Base-by-base conservation (phyloP, 2,797 vertebrate genomes). In the Etheostoma perlongum region DNA sequence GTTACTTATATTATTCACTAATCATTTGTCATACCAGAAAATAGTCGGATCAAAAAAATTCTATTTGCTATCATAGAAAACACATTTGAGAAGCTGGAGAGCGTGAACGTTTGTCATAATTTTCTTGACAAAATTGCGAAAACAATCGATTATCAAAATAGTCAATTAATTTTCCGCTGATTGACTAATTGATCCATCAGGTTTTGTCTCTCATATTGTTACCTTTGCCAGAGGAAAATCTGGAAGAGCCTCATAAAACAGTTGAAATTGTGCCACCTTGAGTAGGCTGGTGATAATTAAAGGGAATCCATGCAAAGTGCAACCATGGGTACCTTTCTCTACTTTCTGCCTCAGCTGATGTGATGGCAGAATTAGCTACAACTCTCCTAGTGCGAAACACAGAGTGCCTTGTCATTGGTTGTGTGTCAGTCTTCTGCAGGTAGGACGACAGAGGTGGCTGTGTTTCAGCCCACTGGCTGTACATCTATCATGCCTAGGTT, bases 381-480 rank as follows among this genome's bases (percentile, higher is more conserved):
- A 9, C 11, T 59, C 48, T 61, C 11, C 21, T 21, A 23, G 10
- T 48, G 27, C 66, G 23, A 42, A 55, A 53, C 16, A 15, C 67
- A 27, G 53, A 25, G 62, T 25, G 5, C 27, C 21, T 6, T 8
- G 4, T 74, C 52, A 53, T 4, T 19, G 47, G 55, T 10, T 51
- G 58, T 23, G 25, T 76, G 40, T 71, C 70, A 27, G 65, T 65
- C 15, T 30, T 55, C 53, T 60, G 27, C 25, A 48, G 59, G 27
- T 33, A 15, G 40, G 30, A 9, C 0, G 27, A 42, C 36, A 23
- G 69, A 66, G 25, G 16, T 16, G 62, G 5, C 51, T 49, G 53
- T 14, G 30, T 76, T 47, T 74, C 55, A 57, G 59, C 25, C 70
- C 42, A n/a, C 40, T 48, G 48, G 15, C 55, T 69, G 40, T 47